phyloP scores from a whole-genome alignment of 2,797 vertebrate species.

The Chiroxiphia lanceolata region DNA sequence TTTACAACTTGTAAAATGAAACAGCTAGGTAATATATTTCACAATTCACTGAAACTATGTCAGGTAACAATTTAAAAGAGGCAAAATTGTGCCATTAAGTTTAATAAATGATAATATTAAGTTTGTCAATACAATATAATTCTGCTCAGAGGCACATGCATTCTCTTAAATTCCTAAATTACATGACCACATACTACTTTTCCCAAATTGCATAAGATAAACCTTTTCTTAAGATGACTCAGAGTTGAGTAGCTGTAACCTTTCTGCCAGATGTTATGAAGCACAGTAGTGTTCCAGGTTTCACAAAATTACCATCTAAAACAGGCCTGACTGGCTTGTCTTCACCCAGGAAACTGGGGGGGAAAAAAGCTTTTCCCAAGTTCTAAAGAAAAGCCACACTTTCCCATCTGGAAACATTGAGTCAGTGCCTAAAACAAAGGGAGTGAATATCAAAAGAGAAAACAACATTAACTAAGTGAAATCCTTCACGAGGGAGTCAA shows the following conservation, averaged over 20 bases:
- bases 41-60: background rate
- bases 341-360: background rate
- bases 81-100: background rate
- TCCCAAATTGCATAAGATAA: background rate
- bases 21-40: background rate
- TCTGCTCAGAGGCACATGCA: background rate
- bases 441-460: background rate
- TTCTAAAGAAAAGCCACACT: background rate
- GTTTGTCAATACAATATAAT: background rate
- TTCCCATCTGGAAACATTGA: background rate
- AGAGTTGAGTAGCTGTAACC: background rate
- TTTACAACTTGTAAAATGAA: background rate
- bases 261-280: background rate
- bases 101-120: background rate
- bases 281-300: background rate
- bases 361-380: background rate
- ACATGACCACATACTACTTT: background rate
- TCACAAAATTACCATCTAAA: background rate
- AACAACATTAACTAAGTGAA: background rate
- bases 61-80: background rate
- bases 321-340: background rate
- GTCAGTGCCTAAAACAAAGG: background rate
- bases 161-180: constrained; percentile 28
- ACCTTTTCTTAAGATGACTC: background rate
- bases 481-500: background rate